Evolutionary conservation across 1,140 invertebrate genomes (phyloP).

Genomic region (Anastatus disparis): DNA sequence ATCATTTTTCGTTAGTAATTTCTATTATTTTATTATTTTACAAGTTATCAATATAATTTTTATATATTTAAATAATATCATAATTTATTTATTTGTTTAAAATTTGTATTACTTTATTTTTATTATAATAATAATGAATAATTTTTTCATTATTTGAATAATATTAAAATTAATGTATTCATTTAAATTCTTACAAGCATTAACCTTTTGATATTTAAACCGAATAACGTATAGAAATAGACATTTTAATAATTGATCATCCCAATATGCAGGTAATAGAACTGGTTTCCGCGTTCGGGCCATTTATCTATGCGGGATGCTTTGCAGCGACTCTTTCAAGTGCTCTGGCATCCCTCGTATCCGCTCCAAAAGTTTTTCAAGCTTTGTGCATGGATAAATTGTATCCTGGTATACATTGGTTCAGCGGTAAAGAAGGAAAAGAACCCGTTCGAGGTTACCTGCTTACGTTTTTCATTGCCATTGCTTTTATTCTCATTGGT

Average conservation of each 20-base stretch:
- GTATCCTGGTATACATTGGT: conserved; percentile 92
- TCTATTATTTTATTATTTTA: not conserved
- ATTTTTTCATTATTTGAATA: too few relatives aligned
- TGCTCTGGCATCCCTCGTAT: conserved; percentile 93
- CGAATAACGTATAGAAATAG: too few relatives aligned
- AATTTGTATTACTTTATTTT: too few relatives aligned
- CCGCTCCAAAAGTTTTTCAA: conserved; percentile 94
- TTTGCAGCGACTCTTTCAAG: conserved; percentile 97
- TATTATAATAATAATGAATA: too few relatives aligned
- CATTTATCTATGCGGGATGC: conserved; percentile 94
- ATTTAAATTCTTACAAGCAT: too few relatives aligned
- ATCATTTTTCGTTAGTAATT: too few relatives aligned
- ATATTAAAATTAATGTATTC: too few relatives aligned
- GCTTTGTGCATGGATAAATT: conserved; percentile 95
- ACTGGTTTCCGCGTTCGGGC: conserved; percentile 87
- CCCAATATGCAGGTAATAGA: conserved; percentile 82
- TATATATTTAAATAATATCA: too few relatives aligned
- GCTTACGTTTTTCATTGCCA: conserved; percentile 89
- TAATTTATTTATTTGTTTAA: too few relatives aligned
- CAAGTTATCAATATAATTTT: not conserved
- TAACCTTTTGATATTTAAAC: not conserved
- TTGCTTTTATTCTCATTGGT: conserved; percentile 90
- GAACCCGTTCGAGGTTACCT: conserved; percentile 93
- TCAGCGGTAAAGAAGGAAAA: conserved; percentile 91
- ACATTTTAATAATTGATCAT: not conserved